Evolutionary conservation across 2,888 invertebrate species (phyloP).

Genomic region (Folsomia manolachei): DNA sequence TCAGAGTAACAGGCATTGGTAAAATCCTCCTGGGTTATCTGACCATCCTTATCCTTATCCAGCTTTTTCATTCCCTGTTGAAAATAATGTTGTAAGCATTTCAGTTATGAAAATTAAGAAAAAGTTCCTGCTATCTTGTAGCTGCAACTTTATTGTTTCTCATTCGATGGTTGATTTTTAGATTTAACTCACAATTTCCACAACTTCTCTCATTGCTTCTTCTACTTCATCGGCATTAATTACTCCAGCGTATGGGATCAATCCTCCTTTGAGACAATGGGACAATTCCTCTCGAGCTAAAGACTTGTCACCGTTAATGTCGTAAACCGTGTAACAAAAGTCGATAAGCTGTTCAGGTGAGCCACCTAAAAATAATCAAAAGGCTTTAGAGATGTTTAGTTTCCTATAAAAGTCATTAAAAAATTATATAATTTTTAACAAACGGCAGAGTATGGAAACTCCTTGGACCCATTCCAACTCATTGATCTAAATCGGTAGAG

Average conservation of each 20-base stretch:
- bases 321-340: conserved; percentile 34
- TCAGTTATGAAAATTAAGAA: too few species aligned
- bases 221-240: conserved; percentile 30
- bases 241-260: conserved; percentile 29
- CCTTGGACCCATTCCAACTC: conserved; percentile 35
- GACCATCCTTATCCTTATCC: conserved; percentile 28
- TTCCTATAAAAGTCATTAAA: too few species aligned
- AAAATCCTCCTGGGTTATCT: conserved; percentile 33
- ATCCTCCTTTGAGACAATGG: conserved; percentile 25
- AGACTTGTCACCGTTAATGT: conserved; percentile 36
- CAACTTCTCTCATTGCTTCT: conserved; percentile 33
- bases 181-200: conserved; percentile 21
- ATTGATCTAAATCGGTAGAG: conserved; percentile 30
- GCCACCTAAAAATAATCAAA: conserved; percentile 19
- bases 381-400: too few species aligned
- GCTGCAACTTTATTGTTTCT: neutral
- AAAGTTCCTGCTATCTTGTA: neutral
- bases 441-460: conserved; percentile 17
- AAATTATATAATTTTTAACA: too few species aligned
- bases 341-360: conserved; percentile 31
- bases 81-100: too few species aligned
- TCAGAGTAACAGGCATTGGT: conserved; percentile 23
- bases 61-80: conserved; percentile 9
- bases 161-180: neutral
- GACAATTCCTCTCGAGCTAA: conserved; percentile 34